These are phyloP conservation scores for Marasmarcha lunaedactyla DNA, from an alignment of 2,888 invertebrate genomes.

Conservation along the genomic window DNA sequence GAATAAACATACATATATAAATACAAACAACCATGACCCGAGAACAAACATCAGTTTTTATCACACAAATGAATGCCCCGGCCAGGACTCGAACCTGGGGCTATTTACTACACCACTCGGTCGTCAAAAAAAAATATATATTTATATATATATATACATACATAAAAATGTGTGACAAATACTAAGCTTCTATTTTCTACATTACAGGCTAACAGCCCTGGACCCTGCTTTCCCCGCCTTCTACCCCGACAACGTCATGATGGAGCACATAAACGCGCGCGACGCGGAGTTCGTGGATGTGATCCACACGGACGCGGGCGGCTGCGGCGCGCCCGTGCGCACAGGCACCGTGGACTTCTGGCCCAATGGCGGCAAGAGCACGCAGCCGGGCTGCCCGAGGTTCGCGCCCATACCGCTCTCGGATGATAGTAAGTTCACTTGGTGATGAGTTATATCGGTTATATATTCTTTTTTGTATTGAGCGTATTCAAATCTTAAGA, in stretches of 20 bases:
- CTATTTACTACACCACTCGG: too few relatives aligned
- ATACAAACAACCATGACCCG: too few relatives aligned
- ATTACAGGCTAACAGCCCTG: constrained; percentile 66
- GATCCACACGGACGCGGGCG: constrained; percentile 77
- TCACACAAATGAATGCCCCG: too few relatives aligned
- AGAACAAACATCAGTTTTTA: too few relatives aligned
- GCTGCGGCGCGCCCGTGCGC: constrained; percentile 68
- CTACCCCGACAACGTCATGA: constrained; percentile 59
- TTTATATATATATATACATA: too few relatives aligned
- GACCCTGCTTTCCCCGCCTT: constrained; percentile 74
- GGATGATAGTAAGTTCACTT: constrained; percentile 49
- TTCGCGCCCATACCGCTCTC: constrained; percentile 61
- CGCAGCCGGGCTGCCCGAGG: constrained; percentile 72
- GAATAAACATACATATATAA: too few relatives aligned
- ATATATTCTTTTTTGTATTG: constrained; percentile 1
- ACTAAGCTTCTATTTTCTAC: too few relatives aligned
- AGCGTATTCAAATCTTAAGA: background rate
- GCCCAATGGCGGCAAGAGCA: constrained; percentile 71
- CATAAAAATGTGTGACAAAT: too few relatives aligned
- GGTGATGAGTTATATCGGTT: constrained; percentile 4
- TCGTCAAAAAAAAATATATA: too few relatives aligned
- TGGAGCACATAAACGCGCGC: constrained; percentile 56
- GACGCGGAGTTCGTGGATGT: constrained; percentile 75
- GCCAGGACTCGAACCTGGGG: too few relatives aligned
- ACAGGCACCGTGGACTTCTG: constrained; percentile 74